phyloP scores from a whole-genome alignment of 1,140 invertebrate genomes.

The Drosophila dunni region DNA sequence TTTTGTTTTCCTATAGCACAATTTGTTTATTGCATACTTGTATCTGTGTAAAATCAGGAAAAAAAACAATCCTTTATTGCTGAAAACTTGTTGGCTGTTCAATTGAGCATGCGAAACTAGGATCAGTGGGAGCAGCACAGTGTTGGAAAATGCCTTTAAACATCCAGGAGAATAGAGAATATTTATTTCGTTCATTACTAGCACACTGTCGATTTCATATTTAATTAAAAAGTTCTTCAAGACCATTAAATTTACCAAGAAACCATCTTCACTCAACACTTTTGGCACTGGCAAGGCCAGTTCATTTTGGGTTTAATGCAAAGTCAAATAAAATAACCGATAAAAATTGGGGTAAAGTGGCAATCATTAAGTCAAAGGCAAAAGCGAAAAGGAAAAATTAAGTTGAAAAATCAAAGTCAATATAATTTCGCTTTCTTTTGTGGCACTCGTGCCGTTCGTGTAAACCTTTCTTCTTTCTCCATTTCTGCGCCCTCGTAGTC shows the following conservation, averaged over 20 bases:
- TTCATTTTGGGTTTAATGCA: conserved; percentile 6
- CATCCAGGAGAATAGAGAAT: too few relatives aligned
- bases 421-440: conserved; percentile 76
- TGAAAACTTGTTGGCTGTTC: conserved; percentile 1
- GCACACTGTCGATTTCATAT: not conserved
- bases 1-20: conserved; percentile 1
- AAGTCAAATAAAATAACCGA: conserved; percentile 12
- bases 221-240: not conserved
- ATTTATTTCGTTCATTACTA: too few relatives aligned
- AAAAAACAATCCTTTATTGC: conserved; percentile 8
- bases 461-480: not conserved
- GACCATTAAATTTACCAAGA: conserved; percentile 7
- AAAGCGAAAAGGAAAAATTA: conserved; percentile 51
- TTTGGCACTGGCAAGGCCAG: not conserved
- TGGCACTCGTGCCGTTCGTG: conserved; percentile 36
- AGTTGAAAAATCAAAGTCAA: conserved; percentile 78
- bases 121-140: not conserved
- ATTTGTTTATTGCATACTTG: not conserved
- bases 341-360: conserved; percentile 8
- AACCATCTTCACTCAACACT: conserved; percentile 12
- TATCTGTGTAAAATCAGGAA: not conserved
- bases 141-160: not conserved
- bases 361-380: conserved; percentile 35
- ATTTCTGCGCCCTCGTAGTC: too few relatives aligned
- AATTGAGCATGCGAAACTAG: conserved; percentile 8